These are phyloP conservation scores for Pluvialis apricaria DNA, from an alignment of 2,113 vertebrate species.

Conservation along the genomic window DNA sequence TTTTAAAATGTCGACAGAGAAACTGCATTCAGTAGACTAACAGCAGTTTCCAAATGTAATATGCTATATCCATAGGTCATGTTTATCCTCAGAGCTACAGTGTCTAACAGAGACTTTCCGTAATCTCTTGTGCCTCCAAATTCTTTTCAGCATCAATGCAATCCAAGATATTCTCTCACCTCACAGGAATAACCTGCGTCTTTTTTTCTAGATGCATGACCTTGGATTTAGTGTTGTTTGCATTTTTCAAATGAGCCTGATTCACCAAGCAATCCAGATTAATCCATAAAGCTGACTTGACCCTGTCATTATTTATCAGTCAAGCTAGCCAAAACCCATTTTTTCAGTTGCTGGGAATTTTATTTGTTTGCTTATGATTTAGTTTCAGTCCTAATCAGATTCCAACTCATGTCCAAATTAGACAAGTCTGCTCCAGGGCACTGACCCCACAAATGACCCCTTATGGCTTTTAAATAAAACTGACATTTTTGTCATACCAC, in stretches of 20 bases:
- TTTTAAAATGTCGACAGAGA: not conserved
- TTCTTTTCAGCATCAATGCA: not conserved
- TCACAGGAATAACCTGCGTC: not conserved
- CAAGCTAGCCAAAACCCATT: not conserved
- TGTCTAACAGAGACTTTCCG: not conserved
- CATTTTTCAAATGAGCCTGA: not conserved
- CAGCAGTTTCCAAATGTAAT: not conserved
- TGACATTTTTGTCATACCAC: not conserved
- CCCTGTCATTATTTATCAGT: not conserved
- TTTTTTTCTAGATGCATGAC: not conserved
- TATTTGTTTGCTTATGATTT: slow-evolving; percentile 4
- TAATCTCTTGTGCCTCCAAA: not conserved
- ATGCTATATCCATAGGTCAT: not conserved
- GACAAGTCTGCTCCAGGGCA: not conserved
- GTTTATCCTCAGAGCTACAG: not conserved
- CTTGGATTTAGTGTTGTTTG: not conserved
- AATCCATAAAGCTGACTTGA: not conserved
- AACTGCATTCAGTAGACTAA: not conserved
- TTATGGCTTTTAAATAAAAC: not conserved
- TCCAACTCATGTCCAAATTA: not conserved
- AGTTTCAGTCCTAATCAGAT: not conserved
- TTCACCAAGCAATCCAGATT: not conserved
- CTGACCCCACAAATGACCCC: not conserved
- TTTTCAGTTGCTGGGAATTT: not conserved
- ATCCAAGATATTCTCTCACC: not conserved